Evolutionary conservation across 2,888 invertebrate species (phyloP).

Genomic region (Teinopalpus imperialis): DNA sequence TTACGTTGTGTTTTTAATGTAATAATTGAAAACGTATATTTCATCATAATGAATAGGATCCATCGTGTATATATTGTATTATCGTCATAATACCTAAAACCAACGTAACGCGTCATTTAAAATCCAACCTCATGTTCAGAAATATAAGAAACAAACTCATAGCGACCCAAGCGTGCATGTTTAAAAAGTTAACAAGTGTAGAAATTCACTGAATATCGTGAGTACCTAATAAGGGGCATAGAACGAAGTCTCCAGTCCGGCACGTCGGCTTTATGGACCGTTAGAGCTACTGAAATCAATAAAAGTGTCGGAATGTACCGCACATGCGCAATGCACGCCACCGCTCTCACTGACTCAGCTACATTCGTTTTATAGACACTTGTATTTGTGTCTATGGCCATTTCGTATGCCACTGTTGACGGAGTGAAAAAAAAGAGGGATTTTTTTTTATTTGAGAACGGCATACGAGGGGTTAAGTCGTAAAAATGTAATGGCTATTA

Average conservation of each 20-base stretch:
- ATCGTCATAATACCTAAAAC: too few species aligned
- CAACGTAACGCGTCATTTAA: constrained; percentile 3
- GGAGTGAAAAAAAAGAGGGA: constrained; percentile 66
- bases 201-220: constrained; percentile 65
- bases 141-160: constrained; percentile 38
- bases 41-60: too few species aligned
- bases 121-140: constrained; percentile 4
- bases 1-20: too few species aligned
- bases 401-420: constrained; percentile 73
- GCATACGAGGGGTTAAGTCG: constrained; percentile 35
- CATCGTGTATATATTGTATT: too few species aligned
- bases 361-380: constrained; percentile 80
- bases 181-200: constrained; percentile 76
- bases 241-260: constrained; percentile 71
- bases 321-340: constrained; percentile 73
- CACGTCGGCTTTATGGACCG: constrained; percentile 81
- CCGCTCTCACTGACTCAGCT: constrained; percentile 74
- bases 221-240: constrained; percentile 78
- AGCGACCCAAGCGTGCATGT: constrained; percentile 21
- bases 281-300: constrained; percentile 88
- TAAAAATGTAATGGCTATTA: constrained; percentile 16
- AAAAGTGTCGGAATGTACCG: constrained; percentile 84
- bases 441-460: constrained; percentile 56
- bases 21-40: too few species aligned
- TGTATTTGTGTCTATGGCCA: constrained; percentile 79